phyloP scores from a whole-genome alignment of 2,888 invertebrate genomes.

The Pandemis heparana region DNA sequence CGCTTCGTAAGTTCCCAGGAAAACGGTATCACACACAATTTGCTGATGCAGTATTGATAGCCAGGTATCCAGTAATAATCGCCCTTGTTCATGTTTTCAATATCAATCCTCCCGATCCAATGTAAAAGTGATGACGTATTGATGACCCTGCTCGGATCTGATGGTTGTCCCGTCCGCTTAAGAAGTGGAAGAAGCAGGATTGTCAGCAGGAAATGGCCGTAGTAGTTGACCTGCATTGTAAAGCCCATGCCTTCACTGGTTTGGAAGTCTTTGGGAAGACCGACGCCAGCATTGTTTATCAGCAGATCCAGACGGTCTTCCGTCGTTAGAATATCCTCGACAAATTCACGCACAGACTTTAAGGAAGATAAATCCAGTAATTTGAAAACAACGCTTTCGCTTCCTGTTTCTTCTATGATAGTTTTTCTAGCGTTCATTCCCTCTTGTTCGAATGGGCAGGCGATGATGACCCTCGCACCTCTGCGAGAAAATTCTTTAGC shows the following conservation, averaged over 20 bases:
- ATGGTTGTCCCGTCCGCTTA: slow-evolving; percentile 81
- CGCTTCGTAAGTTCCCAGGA: slow-evolving; percentile 90
- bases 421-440: slow-evolving; percentile 81
- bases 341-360: slow-evolving; percentile 92
- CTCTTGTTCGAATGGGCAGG: slow-evolving; percentile 74
- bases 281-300: slow-evolving; percentile 96
- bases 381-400: slow-evolving; percentile 88
- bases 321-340: slow-evolving; percentile 89
- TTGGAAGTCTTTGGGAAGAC: slow-evolving; percentile 84
- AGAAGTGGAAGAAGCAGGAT: slow-evolving; percentile 93
- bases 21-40: slow-evolving; percentile 90
- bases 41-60: slow-evolving; percentile 86
- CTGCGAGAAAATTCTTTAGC: slow-evolving; percentile 73
- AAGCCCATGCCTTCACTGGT: slow-evolving; percentile 94
- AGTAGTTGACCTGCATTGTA: slow-evolving; percentile 97
- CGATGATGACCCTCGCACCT: slow-evolving; percentile 75
- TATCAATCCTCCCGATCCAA: slow-evolving; percentile 88
- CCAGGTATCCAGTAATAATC: slow-evolving; percentile 78
- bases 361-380: slow-evolving; percentile 91
- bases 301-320: slow-evolving; percentile 92
- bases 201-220: slow-evolving; percentile 96
- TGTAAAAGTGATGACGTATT: slow-evolving; percentile 92
- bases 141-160: slow-evolving; percentile 90
- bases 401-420: slow-evolving; percentile 88
- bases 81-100: slow-evolving; percentile 88